Conservation (phyloP, 2,113 vertebrate species). For the Corapipo altera region DNA sequence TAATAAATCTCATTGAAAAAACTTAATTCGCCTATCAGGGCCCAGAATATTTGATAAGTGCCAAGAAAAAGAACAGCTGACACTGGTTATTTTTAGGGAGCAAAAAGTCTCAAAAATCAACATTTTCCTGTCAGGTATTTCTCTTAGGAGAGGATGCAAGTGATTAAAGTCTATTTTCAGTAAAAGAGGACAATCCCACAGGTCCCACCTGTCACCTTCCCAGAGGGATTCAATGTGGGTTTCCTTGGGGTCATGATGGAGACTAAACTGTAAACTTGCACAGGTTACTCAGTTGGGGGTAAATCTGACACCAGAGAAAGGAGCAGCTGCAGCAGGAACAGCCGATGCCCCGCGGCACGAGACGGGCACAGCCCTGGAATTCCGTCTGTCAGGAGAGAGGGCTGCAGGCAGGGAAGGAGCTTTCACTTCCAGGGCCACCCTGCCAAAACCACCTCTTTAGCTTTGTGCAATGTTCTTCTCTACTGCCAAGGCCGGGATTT, state of each 20-base stretch:
- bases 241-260: neutral
- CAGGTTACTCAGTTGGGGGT: neutral
- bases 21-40: neutral
- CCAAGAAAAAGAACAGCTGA: neutral
- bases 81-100: neutral
- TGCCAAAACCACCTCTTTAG: neutral
- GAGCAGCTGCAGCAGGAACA: neutral
- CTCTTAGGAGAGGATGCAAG: neutral
- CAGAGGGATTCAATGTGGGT: neutral
- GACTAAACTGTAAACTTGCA: neutral
- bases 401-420: neutral
- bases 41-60: neutral
- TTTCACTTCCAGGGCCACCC: neutral
- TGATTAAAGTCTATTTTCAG: neutral
- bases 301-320: neutral
- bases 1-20: neutral
- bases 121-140: neutral
- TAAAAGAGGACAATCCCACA: neutral
- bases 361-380: rapidly evolving
- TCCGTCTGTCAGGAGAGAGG: neutral
- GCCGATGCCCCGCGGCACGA: rapidly evolving
- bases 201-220: neutral
- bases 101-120: neutral
- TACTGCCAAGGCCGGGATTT: neutral
- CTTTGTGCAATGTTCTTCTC: neutral